These are phyloP conservation scores for Cryptus viduatorius DNA, from an alignment of 2,888 invertebrate species.

Conservation along the genomic window DNA sequence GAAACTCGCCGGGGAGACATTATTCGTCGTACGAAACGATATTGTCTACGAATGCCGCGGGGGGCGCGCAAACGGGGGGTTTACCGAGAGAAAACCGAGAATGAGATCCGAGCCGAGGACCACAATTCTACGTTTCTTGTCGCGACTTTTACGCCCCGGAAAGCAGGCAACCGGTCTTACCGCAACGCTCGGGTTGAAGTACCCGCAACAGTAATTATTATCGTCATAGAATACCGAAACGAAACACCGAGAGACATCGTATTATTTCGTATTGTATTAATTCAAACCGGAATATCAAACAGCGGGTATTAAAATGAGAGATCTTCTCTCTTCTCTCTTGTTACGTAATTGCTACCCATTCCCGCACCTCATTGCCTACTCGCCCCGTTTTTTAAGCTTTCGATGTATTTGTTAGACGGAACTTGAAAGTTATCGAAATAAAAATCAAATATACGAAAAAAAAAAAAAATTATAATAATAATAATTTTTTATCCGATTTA, in stretches of 20 bases:
- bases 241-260: not conserved
- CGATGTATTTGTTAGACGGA: not conserved
- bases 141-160: conserved; percentile 10
- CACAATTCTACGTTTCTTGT: not conserved
- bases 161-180: conserved; percentile 23
- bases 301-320: not conserved
- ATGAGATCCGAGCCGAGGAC: not conserved
- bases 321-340: not conserved
- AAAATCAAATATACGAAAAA: too few species aligned
- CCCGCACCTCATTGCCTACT: too few species aligned
- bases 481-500: too few species aligned
- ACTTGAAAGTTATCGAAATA: not conserved
- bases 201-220: not conserved
- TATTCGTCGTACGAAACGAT: conserved; percentile 46
- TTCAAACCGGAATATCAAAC: not conserved
- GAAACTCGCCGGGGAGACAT: conserved; percentile 75
- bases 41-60: not conserved
- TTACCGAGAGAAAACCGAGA: not conserved
- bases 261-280: not conserved
- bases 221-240: not conserved
- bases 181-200: not conserved
- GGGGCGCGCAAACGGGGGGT: not conserved
- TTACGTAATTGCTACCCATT: not conserved
- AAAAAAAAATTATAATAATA: too few species aligned
- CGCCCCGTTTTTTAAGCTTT: not conserved